A percentile compares a stretch with the other conserved stretches of the same genome.
These are phyloP conservation scores for Drosophila multiciliata DNA, from an alignment of 2,888 invertebrate species.

Conservation along the genomic window DNA sequence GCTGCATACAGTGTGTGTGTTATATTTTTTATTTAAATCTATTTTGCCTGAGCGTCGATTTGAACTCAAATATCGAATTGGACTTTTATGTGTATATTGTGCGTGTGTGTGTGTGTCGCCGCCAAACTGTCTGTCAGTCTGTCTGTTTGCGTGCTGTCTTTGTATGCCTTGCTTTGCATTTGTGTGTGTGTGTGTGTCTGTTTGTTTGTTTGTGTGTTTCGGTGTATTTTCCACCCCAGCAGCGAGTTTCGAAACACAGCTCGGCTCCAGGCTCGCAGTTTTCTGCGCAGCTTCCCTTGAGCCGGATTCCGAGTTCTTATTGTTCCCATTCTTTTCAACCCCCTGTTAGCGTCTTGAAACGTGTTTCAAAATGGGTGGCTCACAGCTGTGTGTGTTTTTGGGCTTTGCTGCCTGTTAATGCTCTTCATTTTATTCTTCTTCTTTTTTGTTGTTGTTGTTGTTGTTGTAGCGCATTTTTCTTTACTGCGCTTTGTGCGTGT, in stretches of 20 bases:
- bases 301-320: constrained; percentile 53
- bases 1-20: constrained; percentile 12
- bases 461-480: constrained; percentile 56
- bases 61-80: constrained; percentile 39
- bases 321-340: constrained; percentile 49
- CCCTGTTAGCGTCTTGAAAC: constrained; percentile 66
- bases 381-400: constrained; percentile 59
- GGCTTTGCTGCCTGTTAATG: constrained; percentile 14
- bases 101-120: constrained; percentile 1
- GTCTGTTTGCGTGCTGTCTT: constrained; percentile 17
- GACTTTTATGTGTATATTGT: constrained; percentile 10
- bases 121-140: constrained; percentile 17
- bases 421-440: constrained; percentile 4
- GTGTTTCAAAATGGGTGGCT: constrained; percentile 73
- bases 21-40: neutral
- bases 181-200: constrained; percentile 8
- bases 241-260: constrained; percentile 63
- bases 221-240: constrained; percentile 67
- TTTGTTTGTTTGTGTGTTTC: constrained; percentile 19
- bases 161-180: constrained; percentile 16
- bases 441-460: neutral
- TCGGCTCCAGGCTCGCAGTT: constrained; percentile 62
- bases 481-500: constrained; percentile 48
- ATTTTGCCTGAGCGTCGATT: constrained; percentile 16
- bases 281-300: constrained; percentile 64